phyloP scores from a whole-genome alignment of 2,797 vertebrate species.

The Eutrigla gurnardus region DNA sequence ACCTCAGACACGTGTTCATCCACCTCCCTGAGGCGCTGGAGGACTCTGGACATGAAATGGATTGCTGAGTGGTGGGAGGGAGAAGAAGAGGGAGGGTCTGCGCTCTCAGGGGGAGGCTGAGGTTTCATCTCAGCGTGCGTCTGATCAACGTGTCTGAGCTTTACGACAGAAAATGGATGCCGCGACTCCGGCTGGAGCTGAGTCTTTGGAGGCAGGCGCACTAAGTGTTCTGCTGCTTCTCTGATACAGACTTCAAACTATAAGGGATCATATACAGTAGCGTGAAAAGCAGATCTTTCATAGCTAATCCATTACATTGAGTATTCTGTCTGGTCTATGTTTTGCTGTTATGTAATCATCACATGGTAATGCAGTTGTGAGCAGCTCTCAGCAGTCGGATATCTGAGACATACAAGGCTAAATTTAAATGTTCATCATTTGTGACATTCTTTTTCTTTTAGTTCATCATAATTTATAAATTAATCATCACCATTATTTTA shows the following conservation, averaged over 20 bases:
- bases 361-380: background rate
- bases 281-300: background rate
- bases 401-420: constrained; percentile 20
- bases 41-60: constrained; percentile 90
- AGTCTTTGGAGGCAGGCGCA: constrained; percentile 78
- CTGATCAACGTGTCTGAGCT: constrained; percentile 84
- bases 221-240: constrained; percentile 83
- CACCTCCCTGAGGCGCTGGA: constrained; percentile 94
- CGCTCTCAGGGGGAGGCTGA: constrained; percentile 77
- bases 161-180: constrained; percentile 79
- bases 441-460: constrained; percentile 10
- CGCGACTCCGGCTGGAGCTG: constrained; percentile 69
- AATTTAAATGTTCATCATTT: constrained; percentile 7
- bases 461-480: background rate
- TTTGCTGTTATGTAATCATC: constrained; percentile 41
- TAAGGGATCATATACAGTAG: constrained; percentile 81
- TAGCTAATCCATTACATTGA: constrained; percentile 21
- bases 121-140: constrained; percentile 74
- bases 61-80: constrained; percentile 86
- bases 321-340: constrained; percentile 21
- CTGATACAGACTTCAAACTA: constrained; percentile 86
- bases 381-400: constrained; percentile 1
- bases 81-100: constrained; percentile 73
- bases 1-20: constrained; percentile 96
- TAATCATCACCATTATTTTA: background rate